Evolutionary conservation across 2,888 invertebrate species (phyloP).

Genomic region (Dioctria rufipes): DNA sequence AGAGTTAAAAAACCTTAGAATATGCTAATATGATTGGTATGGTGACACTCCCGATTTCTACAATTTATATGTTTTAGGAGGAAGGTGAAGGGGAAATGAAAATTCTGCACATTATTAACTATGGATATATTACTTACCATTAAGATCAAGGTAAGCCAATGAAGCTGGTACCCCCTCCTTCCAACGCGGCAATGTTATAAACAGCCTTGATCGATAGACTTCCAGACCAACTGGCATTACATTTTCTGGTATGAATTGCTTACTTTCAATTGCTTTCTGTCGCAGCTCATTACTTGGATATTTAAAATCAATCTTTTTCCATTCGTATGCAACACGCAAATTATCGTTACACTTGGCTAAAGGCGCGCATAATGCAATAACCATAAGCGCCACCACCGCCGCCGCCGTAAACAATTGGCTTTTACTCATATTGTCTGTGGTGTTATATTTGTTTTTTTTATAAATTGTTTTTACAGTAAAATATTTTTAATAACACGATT

Average conservation of each 20-base stretch:
- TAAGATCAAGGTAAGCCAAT: slow-evolving; percentile 80
- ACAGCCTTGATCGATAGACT: slow-evolving; percentile 78
- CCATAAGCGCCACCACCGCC: slow-evolving; percentile 57
- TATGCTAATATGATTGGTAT: too few relatives aligned
- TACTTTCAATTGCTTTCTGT: slow-evolving; percentile 75
- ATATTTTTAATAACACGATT: too few relatives aligned
- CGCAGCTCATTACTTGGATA: slow-evolving; percentile 75
- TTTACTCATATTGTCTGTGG: too few relatives aligned
- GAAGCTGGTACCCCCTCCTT: slow-evolving; percentile 82
- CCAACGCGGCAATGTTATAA: slow-evolving; percentile 84
- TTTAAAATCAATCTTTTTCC: slow-evolving; percentile 82
- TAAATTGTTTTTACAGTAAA: background rate
- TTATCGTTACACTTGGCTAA: slow-evolving; percentile 74
- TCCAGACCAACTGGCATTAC: slow-evolving; percentile 84
- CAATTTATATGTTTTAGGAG: background rate
- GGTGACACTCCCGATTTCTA: background rate
- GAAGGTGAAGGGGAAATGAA: background rate
- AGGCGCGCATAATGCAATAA: slow-evolving; percentile 55
- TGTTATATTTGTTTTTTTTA: slow-evolving; percentile 11
- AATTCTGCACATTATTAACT: background rate
- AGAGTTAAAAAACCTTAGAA: too few relatives aligned
- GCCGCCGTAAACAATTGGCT: slow-evolving; percentile 56
- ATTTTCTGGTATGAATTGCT: slow-evolving; percentile 79
- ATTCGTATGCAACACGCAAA: slow-evolving; percentile 79
- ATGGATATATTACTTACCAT: slow-evolving; percentile 73